These are phyloP conservation scores for Garra rufa DNA, from an alignment of 2,113 vertebrate genomes.

Conservation along the genomic window DNA sequence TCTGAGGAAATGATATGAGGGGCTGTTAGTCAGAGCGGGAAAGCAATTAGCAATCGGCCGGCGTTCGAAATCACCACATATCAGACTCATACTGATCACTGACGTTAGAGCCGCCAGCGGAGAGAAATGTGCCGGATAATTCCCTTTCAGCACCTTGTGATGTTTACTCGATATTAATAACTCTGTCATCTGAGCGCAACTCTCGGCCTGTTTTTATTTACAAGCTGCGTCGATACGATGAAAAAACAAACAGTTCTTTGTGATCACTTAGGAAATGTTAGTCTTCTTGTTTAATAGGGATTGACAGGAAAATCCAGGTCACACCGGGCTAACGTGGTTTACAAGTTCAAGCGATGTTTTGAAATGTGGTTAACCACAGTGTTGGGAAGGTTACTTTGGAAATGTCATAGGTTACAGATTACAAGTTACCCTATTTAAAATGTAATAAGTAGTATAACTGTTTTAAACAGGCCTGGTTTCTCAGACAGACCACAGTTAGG, in stretches of 20 bases:
- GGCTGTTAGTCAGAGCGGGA: slow-evolving; percentile 45
- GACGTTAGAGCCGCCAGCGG: slow-evolving; percentile 62
- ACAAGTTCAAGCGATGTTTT: background rate
- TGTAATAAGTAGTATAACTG: too few relatives aligned
- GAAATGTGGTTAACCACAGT: background rate
- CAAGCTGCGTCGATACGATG: background rate
- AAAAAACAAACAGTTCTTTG: background rate
- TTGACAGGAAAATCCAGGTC: background rate
- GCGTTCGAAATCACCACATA: slow-evolving; percentile 62
- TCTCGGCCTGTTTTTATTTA: background rate
- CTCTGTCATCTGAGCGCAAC: background rate
- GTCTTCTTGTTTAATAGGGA: background rate
- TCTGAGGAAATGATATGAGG: slow-evolving; percentile 71
- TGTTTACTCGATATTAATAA: slow-evolving; percentile 29
- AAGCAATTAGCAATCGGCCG: slow-evolving; percentile 73
- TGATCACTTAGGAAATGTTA: background rate
- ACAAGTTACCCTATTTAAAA: too few relatives aligned
- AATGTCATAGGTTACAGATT: too few relatives aligned
- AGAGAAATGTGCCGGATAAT: slow-evolving; percentile 54
- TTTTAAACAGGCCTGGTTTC: too few relatives aligned
- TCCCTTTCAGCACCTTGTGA: slow-evolving; percentile 27
- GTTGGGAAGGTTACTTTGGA: too few relatives aligned
- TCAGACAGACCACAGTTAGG: too few relatives aligned
- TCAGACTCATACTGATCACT: slow-evolving; percentile 68
- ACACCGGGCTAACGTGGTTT: background rate